These are phyloP conservation scores for Lapara coniferarum DNA, from an alignment of 2,888 invertebrate genomes.

Conservation along the genomic window DNA sequence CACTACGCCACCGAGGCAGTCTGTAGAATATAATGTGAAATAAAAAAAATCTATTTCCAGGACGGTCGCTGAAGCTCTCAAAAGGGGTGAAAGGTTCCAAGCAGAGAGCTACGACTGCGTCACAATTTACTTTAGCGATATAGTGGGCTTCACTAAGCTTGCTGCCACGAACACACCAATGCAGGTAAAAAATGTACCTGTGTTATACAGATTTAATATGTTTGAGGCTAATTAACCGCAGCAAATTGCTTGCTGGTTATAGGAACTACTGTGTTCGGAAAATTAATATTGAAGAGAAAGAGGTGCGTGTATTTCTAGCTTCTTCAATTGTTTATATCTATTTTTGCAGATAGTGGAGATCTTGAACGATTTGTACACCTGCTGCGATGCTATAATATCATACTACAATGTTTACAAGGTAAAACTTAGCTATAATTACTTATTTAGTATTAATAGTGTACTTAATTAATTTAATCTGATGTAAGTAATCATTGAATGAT, in stretches of 20 bases:
- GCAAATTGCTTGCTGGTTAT: too few species aligned
- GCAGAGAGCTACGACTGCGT: conserved; percentile 93
- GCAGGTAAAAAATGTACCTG: conserved; percentile 71
- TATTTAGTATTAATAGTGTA: too few species aligned
- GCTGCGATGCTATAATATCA: conserved; percentile 94
- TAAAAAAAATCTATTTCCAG: too few species aligned
- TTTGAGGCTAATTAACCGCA: too few species aligned
- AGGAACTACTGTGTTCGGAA: too few species aligned
- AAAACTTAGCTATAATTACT: conserved; percentile 30
- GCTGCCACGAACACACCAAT: conserved; percentile 91
- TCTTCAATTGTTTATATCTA: conserved; percentile 12
- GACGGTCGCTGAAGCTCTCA: conserved; percentile 91
- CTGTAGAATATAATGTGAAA: background rate
- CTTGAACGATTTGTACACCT: conserved; percentile 93
- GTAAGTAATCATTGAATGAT: too few species aligned
- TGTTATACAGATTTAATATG: too few species aligned
- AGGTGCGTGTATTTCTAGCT: too few species aligned
- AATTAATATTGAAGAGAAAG: too few species aligned
- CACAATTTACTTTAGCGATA: conserved; percentile 93
- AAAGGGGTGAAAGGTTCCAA: conserved; percentile 90
- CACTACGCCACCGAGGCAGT: too few species aligned
- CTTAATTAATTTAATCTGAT: too few species aligned
- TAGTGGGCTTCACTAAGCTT: conserved; percentile 92
- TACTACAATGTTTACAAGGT: conserved; percentile 94
- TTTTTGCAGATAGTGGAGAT: conserved; percentile 90